Evolutionary conservation across 64 coral and sea anemone species (phyloP).

Genomic region (Catalaphyllia jardinei): DNA sequence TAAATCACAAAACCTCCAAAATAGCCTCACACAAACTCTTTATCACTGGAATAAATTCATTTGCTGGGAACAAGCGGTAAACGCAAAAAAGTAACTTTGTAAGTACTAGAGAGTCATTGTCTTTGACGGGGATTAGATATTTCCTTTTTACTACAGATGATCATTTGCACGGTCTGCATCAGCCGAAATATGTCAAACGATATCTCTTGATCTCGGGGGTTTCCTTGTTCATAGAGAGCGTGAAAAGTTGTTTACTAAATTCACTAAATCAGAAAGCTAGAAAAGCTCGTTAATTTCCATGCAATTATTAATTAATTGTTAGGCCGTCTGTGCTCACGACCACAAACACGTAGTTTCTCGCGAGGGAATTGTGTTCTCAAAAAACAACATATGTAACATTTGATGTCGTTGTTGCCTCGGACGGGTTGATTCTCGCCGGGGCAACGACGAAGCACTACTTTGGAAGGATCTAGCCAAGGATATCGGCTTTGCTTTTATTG

Average conservation of each 20-base stretch:
- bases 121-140: background rate
- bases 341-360: conserved; percentile 42
- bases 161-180: background rate
- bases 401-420: background rate
- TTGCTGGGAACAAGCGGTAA: background rate
- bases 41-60: background rate
- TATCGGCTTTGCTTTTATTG: conserved; percentile 8
- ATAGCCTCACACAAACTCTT: background rate
- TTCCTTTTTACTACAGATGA: background rate
- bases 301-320: conserved; percentile 48
- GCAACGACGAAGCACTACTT: background rate
- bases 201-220: background rate
- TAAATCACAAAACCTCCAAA: background rate
- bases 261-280: conserved; percentile 61
- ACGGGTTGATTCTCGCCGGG: background rate
- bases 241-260: conserved; percentile 7
- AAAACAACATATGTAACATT: background rate
- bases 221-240: background rate
- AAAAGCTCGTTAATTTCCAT: conserved; percentile 53
- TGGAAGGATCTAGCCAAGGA: background rate
- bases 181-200: background rate
- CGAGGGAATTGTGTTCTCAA: conserved; percentile 16
- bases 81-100: background rate
- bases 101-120: background rate
- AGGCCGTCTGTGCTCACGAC: conserved; percentile 6